Evolutionary conservation across 2,113 vertebrate genomes (phyloP).

Genomic region (Myanophis thanlyinensis): DNA sequence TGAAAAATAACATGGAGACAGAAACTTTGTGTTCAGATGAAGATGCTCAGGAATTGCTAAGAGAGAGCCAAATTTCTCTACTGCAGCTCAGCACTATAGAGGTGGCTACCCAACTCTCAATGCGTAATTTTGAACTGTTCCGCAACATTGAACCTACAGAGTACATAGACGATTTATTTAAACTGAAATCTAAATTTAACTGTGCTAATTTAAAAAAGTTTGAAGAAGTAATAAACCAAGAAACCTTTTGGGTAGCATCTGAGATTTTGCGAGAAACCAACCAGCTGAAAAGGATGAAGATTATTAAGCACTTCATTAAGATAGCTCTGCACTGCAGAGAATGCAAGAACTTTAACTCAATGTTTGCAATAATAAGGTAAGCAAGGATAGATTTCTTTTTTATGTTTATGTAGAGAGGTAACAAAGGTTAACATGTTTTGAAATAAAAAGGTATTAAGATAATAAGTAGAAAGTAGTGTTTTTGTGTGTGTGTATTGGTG

Average conservation of each 20-base stretch:
- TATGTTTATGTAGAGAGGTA: slow-evolving; percentile 2
- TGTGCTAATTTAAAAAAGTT: slow-evolving; percentile 92
- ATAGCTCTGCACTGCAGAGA: slow-evolving; percentile 97
- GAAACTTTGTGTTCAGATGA: slow-evolving; percentile 97
- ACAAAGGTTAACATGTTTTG: neutral
- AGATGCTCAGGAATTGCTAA: slow-evolving; percentile 92
- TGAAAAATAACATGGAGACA: slow-evolving; percentile 99
- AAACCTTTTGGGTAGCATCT: slow-evolving; percentile 98
- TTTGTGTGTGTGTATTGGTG: neutral
- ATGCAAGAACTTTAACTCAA: slow-evolving; percentile 99
- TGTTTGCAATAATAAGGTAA: slow-evolving; percentile 99
- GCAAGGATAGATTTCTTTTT: neutral
- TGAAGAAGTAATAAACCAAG: slow-evolving; percentile 97
- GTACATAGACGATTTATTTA: slow-evolving; percentile 96
- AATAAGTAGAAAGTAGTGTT: neutral
- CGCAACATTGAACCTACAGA: slow-evolving; percentile 97
- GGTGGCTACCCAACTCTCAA: slow-evolving; percentile 94
- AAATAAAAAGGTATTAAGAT: neutral
- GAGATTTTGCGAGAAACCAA: slow-evolving; percentile 94
- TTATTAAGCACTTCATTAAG: slow-evolving; percentile 97
- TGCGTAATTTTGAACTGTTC: slow-evolving; percentile 96
- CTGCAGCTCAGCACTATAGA: slow-evolving; percentile 96
- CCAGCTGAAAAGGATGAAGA: slow-evolving; percentile 98
- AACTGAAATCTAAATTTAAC: slow-evolving; percentile 85
- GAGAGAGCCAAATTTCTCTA: slow-evolving; percentile 91